Conservation (phyloP, 1,140 invertebrate genomes). For the Meloidogyne floridensis region DNA sequence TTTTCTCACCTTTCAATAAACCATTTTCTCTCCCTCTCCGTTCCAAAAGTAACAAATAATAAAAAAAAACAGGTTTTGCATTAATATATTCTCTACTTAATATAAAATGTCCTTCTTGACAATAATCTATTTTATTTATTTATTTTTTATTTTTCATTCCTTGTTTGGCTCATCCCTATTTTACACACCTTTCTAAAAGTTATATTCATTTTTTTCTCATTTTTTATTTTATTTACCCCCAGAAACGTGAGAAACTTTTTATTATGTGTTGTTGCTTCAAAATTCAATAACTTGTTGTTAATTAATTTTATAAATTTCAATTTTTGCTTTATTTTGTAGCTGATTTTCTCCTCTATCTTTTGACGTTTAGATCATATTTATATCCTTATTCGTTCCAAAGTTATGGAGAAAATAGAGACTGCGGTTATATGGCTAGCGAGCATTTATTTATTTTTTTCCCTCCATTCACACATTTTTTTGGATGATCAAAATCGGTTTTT, state of each 20-base stretch:
- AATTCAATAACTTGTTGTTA: not conserved
- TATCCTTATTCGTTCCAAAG: too few species aligned
- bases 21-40: not conserved
- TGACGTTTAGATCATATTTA: too few species aligned
- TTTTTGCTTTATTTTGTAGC: not conserved
- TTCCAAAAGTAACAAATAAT: conserved; percentile 6
- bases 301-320: too few species aligned
- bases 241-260: not conserved
- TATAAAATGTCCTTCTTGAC: conserved; percentile 7
- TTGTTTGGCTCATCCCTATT: not conserved
- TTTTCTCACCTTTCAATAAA: not conserved
- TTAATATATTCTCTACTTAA: not conserved
- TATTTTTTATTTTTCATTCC: not conserved
- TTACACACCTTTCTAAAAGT: not conserved
- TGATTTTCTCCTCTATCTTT: too few species aligned
- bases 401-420: too few species aligned
- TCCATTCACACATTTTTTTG: too few species aligned
- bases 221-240: not conserved
- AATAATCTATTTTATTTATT: not conserved
- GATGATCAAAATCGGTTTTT: too few species aligned
- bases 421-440: too few species aligned
- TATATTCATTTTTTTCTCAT: not conserved
- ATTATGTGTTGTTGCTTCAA: not conserved
- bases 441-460: too few species aligned
- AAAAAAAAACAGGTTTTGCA: not conserved